Base-by-base conservation (phyloP, 2,888 invertebrate species). In the Dynastes grantii region DNA sequence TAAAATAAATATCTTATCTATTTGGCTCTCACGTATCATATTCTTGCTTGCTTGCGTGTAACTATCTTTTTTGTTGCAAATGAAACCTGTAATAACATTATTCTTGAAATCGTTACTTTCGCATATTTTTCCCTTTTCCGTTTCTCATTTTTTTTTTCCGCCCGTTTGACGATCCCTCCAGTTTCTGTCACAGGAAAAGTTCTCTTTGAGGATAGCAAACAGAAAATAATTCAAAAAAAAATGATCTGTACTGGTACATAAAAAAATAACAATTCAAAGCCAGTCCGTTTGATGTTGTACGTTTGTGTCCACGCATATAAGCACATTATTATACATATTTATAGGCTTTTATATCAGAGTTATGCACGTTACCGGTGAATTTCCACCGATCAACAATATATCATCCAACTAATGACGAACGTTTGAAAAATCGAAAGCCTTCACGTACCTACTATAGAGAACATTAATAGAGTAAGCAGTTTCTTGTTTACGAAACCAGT, bases 381-480 rank as follows among this genome's bases (percentile, higher is more conserved):
- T 75, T 75, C 73, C 58, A 75, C 73, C 68, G 55, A 75, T 75
- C 73, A 75, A 61, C 73, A 61, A 75, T 75, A 75, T 75, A 61
- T 75, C 73, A 75, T 75, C 40, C 61, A 49, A 75, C 73, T 75
- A 75, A 75, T 75, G 73, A 75, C 29, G 73, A 63, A 22, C 73
- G 73, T 45, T 75, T 75, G 73, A 75, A 75, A 75, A 61, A 75
- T 75, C 61, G 61, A 75, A 75, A 75, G 73, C 73, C 73, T 75
- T 75, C 73, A 75, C 73, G 73, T 75, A 75, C 61, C 51, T 6
- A 51, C 68, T 51, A 29, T 63, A 49, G 51, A 22, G 61, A 75
- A 75, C 73, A 75, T 75, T 75, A 75, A 75, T 75, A 75, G 73
- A 75, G 73, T 75, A 75, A 61, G 61, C 61, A 29, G 73, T 75